Conservation (phyloP, 2,888 invertebrate genomes). For the Drosophila setosimentum region DNA sequence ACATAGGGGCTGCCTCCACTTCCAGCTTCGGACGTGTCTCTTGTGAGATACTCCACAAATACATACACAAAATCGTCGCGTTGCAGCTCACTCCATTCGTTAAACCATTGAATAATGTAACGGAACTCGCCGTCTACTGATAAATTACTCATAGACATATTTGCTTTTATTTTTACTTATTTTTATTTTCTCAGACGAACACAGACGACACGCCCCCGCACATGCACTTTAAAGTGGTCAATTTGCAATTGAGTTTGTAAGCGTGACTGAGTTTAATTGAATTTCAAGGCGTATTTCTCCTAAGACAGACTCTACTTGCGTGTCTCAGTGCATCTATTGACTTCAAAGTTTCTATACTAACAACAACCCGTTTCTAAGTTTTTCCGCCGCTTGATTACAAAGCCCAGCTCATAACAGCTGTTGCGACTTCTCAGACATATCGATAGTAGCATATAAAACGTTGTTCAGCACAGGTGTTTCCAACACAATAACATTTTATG, state of each 20-base stretch:
- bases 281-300: conserved; percentile 16
- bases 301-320: conserved; percentile 21
- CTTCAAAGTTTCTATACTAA: conserved; percentile 63
- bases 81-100: conserved; percentile 95
- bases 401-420: conserved; percentile 71
- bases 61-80: conserved; percentile 93
- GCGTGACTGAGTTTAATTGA: conserved; percentile 6
- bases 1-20: conserved; percentile 87
- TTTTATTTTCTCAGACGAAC: conserved; percentile 26
- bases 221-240: conserved; percentile 21
- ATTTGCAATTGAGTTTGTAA: conserved; percentile 15
- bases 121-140: conserved; percentile 91
- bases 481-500: background rate
- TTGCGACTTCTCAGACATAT: conserved; percentile 36
- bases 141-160: conserved; percentile 87
- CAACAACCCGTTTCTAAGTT: conserved; percentile 68
- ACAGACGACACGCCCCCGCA: conserved; percentile 51
- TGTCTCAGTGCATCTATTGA: conserved; percentile 25
- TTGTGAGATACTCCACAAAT: conserved; percentile 87
- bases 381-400: conserved; percentile 50
- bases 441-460: conserved; percentile 38
- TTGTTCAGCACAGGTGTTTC: conserved; percentile 36
- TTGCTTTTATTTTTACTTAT: conserved; percentile 30
- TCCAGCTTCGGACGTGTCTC: conserved; percentile 81
- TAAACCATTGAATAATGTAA: conserved; percentile 94